These are phyloP conservation scores for Mirza zaza DNA, from an alignment of 2,113 vertebrate species.

Conservation along the genomic window DNA sequence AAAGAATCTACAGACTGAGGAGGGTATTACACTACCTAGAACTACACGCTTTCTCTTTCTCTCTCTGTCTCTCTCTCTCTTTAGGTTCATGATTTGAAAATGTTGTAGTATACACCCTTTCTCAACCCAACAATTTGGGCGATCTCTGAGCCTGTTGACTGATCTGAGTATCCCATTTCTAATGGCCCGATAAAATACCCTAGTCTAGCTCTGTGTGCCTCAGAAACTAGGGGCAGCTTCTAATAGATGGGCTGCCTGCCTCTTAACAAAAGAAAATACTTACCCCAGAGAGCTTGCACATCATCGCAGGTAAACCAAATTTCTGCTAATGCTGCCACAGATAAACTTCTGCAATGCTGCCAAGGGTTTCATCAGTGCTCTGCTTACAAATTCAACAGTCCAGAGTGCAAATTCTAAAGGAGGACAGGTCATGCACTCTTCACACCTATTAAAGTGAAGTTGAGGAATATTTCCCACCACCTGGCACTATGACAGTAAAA, in stretches of 20 bases:
- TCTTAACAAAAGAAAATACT: constrained; percentile 24
- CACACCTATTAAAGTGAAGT: constrained; percentile 9
- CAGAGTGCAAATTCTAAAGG: background rate
- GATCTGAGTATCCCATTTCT: background rate
- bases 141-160: background rate
- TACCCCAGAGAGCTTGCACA: background rate
- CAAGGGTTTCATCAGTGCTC: background rate
- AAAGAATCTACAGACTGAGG: background rate
- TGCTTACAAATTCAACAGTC: constrained; percentile 15
- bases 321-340: too few relatives aligned
- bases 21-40: background rate
- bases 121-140: background rate
- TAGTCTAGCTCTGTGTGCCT: background rate
- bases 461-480: background rate
- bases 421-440: background rate
- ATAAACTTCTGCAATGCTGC: background rate
- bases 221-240: background rate
- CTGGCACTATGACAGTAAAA: background rate
- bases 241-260: background rate
- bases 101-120: background rate
- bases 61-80: too few relatives aligned
- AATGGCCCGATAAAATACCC: background rate
- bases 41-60: background rate
- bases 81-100: too few relatives aligned
- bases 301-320: background rate